Base-by-base conservation (phyloP, 2,113 vertebrate genomes). In the Coregonus clupeaformis region DNA sequence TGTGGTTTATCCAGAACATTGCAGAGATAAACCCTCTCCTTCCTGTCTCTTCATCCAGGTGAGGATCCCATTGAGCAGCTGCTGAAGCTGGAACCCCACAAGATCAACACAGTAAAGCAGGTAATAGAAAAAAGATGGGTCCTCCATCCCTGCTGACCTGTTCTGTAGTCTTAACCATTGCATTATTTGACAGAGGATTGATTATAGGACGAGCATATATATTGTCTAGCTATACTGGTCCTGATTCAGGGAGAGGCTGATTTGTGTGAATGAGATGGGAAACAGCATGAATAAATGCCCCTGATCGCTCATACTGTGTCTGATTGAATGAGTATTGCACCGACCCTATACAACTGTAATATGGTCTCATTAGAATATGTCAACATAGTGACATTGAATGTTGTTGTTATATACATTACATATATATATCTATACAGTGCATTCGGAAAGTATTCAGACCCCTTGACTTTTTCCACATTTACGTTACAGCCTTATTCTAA, bases 51-150 rank as follows among this genome's bases (percentile, higher is more conserved):
- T 78, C 77, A 49, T 81, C 69, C 72, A 93, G 87, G 75, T 80
- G 82, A 92, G 89, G 95, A 92, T 81, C 85, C 90, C 65, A 95
- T 98, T 70, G 95, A 97, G 88, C 93, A 95, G 63, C 92, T 99
- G 78, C 94, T 98, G 81, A 92, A 80, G 77, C 87, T 92, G 72
- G 94, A 93, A 67, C 91, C 92, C 0, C 92, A 96, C 75, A 96
- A 95, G 91, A 91, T 97, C 89, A 86, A 90, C 16, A 91, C 90
- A 0, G 94, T 96, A 68, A 95, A 95, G 80, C 90, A 97, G 97
- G 97, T 98, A 87, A 81, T 32, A 68, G 32, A 6, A 77, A 80
- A 42, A 52, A 27, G 24, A 69, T 36, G 36, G 75, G 42, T n/a
- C 69, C 32, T 60, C 32, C 27, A 24, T 63, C 25, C 22, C 59